Evolutionary conservation across 1,140 invertebrate species (phyloP), one percentile per base, ranked within the genome.

Genomic region (Aphidius ervi): DNA sequence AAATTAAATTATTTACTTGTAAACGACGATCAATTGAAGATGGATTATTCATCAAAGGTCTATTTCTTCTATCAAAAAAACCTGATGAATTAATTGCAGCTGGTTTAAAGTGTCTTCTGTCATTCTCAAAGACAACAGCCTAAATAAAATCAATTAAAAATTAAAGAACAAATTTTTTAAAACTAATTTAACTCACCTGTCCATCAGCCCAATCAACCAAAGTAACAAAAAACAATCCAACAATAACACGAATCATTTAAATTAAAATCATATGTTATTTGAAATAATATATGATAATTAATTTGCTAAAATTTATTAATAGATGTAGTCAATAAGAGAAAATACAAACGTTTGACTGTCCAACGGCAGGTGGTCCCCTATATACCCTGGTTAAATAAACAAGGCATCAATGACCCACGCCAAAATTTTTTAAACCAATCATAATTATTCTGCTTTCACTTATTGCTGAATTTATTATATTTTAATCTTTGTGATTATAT

Each of bases 381-480:
- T 56, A 56, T 56, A 56, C 23, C 7, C 5, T 56, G 8, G 23
- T 46, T n/a, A 16, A 10, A 16, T 5, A 23, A 37, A 56, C 16
- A 56, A 31, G 2, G 2, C 23, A 31, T 31, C 23, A 31, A 31
- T 60, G 45, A 45, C 59, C 59, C 50, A 60, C 59, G 39, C 53
- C 8, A 49, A 48, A 56, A 42, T 47, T 58, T 55, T 43, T 41
- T 20, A 7, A 49, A 31, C 59, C 59, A 61, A 61, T 61, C 46
- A 41, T 50, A 42, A 54, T 54, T 40, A 4, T 49, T 16, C 45
- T 23, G 53, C 52, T 61, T 61, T 56, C 46, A 42, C 53, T 55
- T 55, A 45, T 60, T 16, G 9, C 39, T 53, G 16, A 37, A 49
- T 48, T 20, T 20, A 31, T 50, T 50, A 31, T 37, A 23, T 49